These are phyloP conservation scores for Trichogramma evanescens DNA, from an alignment of 2,888 invertebrate genomes.

Conservation along the genomic window DNA sequence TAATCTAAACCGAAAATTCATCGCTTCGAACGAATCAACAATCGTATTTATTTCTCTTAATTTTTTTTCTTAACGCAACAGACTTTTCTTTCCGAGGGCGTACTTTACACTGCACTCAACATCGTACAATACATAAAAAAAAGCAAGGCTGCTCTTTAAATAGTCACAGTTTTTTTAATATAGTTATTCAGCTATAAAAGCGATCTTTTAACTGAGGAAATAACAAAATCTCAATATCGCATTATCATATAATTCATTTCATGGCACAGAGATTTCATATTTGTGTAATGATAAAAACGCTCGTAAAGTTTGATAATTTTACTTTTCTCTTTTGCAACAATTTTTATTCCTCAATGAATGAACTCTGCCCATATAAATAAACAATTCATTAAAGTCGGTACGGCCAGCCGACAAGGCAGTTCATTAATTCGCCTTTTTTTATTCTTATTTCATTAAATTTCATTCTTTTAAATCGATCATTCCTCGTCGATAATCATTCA, in stretches of 20 bases:
- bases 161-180: too few species aligned
- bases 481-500: conserved; percentile 4
- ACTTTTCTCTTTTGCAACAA: conserved; percentile 13
- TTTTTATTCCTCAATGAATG: neutral
- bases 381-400: conserved; percentile 19
- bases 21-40: neutral
- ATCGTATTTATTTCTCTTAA: neutral
- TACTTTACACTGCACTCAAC: too few species aligned
- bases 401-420: conserved; percentile 21
- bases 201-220: conserved; percentile 13
- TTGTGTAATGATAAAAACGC: conserved; percentile 19
- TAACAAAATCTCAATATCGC: conserved; percentile 30
- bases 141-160: too few species aligned
- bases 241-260: conserved; percentile 19
- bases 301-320: conserved; percentile 6
- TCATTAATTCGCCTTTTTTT: conserved; percentile 10
- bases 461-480: conserved; percentile 1
- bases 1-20: too few species aligned
- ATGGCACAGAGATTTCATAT: conserved; percentile 37
- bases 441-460: conserved; percentile 1
- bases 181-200: too few species aligned
- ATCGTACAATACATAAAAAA: too few species aligned
- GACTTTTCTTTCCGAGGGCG: too few species aligned
- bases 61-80: too few species aligned
- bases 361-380: conserved; percentile 11